A percentile compares a stretch with the other conserved stretches of the same genome.
phyloP scores from a whole-genome alignment of 2,888 invertebrate genomes.

The Platycnemis pennipes region DNA sequence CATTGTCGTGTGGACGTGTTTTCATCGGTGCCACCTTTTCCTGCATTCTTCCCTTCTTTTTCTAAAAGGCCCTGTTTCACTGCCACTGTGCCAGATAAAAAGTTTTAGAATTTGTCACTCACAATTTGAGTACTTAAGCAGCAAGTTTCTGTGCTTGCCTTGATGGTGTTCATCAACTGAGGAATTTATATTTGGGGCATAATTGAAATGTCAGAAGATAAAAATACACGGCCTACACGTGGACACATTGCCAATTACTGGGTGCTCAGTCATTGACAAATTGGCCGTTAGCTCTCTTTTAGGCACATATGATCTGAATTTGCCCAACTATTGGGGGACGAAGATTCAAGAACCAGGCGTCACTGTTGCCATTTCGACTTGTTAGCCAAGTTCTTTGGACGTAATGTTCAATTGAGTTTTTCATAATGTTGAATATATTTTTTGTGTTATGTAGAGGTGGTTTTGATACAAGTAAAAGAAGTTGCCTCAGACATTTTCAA shows the following conservation, averaged over 20 bases:
- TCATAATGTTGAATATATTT: constrained; percentile 58
- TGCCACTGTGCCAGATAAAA: constrained; percentile 60
- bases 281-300: constrained; percentile 35
- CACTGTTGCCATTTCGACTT: constrained; percentile 59
- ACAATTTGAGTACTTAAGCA: constrained; percentile 52
- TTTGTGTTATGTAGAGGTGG: constrained; percentile 61
- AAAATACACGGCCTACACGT: constrained; percentile 20
- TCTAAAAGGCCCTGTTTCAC: constrained; percentile 42
- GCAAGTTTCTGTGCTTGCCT: constrained; percentile 54
- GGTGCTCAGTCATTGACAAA: constrained; percentile 29
- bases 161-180: constrained; percentile 1
- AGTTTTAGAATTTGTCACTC: constrained; percentile 18
- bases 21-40: constrained; percentile 44
- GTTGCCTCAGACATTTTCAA: constrained; percentile 41
- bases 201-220: neutral
- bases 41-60: constrained; percentile 51
- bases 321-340: neutral
- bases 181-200: constrained; percentile 22
- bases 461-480: constrained; percentile 53
- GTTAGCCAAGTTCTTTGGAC: constrained; percentile 52
- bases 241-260: constrained; percentile 45
- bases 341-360: constrained; percentile 43
- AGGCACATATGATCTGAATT: constrained; percentile 39
- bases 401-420: constrained; percentile 49
- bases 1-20: constrained; percentile 51